These are phyloP conservation scores for Sesamia inferens DNA, from an alignment of 2,888 invertebrate genomes.

Conservation along the genomic window DNA sequence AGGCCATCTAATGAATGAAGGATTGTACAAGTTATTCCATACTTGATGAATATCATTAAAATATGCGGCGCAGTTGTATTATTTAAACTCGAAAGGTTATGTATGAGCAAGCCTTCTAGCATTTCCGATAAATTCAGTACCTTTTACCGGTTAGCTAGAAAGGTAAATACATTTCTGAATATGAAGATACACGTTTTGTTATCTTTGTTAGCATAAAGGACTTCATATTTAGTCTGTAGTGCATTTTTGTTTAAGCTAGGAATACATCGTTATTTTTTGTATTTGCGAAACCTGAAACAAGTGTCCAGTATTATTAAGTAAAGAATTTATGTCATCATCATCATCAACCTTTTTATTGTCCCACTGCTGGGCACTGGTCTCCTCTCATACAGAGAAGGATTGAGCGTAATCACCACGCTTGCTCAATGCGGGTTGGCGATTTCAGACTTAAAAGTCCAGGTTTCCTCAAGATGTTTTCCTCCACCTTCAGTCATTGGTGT, in stretches of 20 bases:
- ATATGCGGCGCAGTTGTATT: conserved; percentile 49
- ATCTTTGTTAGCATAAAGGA: conserved; percentile 25
- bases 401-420: no score
- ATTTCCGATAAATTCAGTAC: conserved; percentile 42
- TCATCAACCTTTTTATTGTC: no score
- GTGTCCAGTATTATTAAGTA: no score
- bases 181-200: conserved; percentile 1
- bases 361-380: no score
- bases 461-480: no score
- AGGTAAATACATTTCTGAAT: conserved; percentile 39
- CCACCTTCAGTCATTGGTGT: no score
- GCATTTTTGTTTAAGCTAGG: not conserved
- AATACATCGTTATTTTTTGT: no score
- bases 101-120: conserved; percentile 43
- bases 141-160: conserved; percentile 33
- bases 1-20: conserved; percentile 46
- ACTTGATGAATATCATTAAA: conserved; percentile 55
- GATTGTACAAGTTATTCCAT: conserved; percentile 46
- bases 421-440: no score
- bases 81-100: conserved; percentile 53
- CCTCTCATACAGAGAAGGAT: no score
- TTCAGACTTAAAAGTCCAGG: no score
- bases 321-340: no score
- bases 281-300: no score
- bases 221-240: not conserved